phyloP scores from a whole-genome alignment of 2,888 invertebrate genomes.

The Rosalia funebris region DNA sequence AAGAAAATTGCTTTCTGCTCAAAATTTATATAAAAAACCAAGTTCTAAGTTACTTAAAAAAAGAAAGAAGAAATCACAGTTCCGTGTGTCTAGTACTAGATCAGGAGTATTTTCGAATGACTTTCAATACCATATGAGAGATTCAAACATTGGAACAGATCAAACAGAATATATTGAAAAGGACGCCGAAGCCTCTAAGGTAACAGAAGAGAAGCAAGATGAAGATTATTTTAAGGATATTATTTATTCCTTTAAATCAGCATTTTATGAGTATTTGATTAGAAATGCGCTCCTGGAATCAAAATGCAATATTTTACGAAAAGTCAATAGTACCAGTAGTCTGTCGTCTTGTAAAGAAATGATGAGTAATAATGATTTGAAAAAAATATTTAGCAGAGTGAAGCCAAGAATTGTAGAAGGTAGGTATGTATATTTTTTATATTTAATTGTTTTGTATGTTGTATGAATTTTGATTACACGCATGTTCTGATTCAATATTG shows the following conservation, averaged over 20 bases:
- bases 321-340: background rate
- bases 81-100: conserved; percentile 2
- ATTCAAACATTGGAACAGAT: too few species aligned
- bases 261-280: conserved; percentile 2
- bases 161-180: background rate
- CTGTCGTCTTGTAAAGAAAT: background rate
- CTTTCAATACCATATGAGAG: background rate
- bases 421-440: conserved; percentile 17
- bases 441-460: background rate
- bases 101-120: conserved; percentile 1
- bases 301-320: background rate
- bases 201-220: background rate
- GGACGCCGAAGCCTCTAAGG: background rate
- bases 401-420: conserved; percentile 17
- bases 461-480: background rate
- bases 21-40: background rate
- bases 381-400: background rate
- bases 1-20: background rate
- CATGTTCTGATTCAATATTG: too few species aligned
- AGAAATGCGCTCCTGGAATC: background rate
- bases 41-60: conserved; percentile 9
- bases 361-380: background rate
- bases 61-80: conserved; percentile 22
- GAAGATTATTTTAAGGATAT: background rate
- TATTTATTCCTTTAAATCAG: background rate